Conservation (phyloP, 37 sponge, comb jelly and placozoan genomes). For the Halisarca cf. caerulea region DNA sequence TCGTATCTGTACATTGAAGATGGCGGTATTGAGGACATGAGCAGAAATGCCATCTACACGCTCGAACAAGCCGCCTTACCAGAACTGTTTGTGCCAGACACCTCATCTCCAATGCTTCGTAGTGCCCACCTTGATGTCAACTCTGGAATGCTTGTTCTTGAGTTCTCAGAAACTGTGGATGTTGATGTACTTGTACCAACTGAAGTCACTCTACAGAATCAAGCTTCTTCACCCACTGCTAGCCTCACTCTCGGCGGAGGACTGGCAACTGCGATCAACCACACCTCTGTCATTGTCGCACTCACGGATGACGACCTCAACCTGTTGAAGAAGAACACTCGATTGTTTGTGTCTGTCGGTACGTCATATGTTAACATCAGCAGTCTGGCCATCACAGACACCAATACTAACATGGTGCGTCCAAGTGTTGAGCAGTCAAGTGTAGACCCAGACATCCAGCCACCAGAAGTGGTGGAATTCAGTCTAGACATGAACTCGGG, state of each 20-base stretch:
- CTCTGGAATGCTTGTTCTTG: conserved; percentile 52
- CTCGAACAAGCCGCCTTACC: conserved; percentile 19
- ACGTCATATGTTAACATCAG: conserved; percentile 41
- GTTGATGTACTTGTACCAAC: conserved; percentile 49
- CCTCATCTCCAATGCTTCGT: conserved; percentile 41
- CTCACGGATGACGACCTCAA: conserved; percentile 71
- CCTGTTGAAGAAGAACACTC: conserved; percentile 44
- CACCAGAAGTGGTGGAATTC: conserved; percentile 52
- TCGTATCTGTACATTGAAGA: conserved; percentile 57
- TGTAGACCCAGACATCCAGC: conserved; percentile 33
- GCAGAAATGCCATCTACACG: conserved; percentile 40
- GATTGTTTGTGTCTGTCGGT: conserved; percentile 28
- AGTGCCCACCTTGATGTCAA: conserved; percentile 58
- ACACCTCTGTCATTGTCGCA: conserved; percentile 42
- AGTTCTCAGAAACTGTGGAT: conserved; percentile 83
- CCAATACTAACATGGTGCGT: conserved; percentile 72
- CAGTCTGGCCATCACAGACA: conserved; percentile 62
- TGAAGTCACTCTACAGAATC: conserved; percentile 59
- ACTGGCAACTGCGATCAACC: conserved; percentile 27
- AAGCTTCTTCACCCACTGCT: conserved; percentile 9
- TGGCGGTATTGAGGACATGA: conserved; percentile 69
- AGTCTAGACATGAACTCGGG: conserved; percentile 75
- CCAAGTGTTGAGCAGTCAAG: conserved; percentile 9
- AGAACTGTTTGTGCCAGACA: conserved; percentile 48
- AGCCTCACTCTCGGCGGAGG: conserved; percentile 56